Percentiles rank a stretch among this genome's conserved stretches.
These are phyloP conservation scores for Agrenia bidenticulata DNA, from an alignment of 2,888 invertebrate species.

Conservation along the genomic window DNA sequence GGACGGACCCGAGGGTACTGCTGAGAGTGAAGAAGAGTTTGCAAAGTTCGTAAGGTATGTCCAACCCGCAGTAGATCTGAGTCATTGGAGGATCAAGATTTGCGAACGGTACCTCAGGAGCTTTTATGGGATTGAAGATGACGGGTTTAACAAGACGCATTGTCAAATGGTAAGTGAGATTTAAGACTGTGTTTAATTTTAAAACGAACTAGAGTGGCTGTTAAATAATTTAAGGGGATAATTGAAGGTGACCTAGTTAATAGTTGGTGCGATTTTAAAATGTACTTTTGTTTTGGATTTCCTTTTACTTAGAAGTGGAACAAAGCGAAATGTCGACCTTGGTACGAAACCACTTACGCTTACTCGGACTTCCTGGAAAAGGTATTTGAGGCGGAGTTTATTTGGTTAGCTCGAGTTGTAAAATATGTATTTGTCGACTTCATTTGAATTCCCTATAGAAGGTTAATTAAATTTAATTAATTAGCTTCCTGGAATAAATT, in stretches of 20 bases:
- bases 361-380: neutral
- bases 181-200: neutral
- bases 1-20: too few relatives aligned
- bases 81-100: neutral
- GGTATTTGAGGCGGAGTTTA: neutral
- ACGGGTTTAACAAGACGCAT: neutral
- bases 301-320: neutral
- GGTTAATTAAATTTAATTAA: too few relatives aligned
- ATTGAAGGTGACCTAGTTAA: too few relatives aligned
- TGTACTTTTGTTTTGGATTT: neutral
- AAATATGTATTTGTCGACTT: too few relatives aligned
- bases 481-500: too few relatives aligned
- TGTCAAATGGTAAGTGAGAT: neutral
- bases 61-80: constrained; percentile 33
- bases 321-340: constrained; percentile 10
- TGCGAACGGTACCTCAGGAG: neutral
- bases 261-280: neutral
- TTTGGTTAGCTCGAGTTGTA: too few relatives aligned
- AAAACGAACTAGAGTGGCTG: neutral
- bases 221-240: neutral
- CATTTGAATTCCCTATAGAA: too few relatives aligned
- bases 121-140: constrained; percentile 15
- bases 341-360: constrained; percentile 1
- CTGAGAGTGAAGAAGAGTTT: too few relatives aligned
- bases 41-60: too few relatives aligned